A percentile compares a stretch with the other conserved stretches of the same genome.
Evolutionary conservation across 1,140 invertebrate species (phyloP).

Genomic region (Habropoda laboriosa): DNA sequence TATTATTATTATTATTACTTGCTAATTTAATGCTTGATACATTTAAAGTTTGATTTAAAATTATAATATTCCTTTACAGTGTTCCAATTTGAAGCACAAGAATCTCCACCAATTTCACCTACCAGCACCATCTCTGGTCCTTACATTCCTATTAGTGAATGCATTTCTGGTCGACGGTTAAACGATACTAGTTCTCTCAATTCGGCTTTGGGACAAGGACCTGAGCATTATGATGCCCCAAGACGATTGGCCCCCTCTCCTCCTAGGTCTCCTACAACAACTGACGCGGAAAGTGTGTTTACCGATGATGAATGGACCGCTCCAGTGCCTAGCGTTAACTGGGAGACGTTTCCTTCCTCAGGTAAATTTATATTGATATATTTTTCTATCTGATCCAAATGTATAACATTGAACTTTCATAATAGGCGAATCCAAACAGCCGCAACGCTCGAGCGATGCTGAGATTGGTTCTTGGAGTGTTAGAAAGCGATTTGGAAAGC

Average conservation of each 20-base stretch:
- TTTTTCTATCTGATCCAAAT: not conserved
- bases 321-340: conserved; percentile 80
- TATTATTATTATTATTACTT: not conserved
- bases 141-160: conserved; percentile 93
- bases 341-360: conserved; percentile 82
- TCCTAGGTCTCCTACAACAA: conserved; percentile 79
- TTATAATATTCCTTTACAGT: conserved; percentile 67
- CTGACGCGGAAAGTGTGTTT: conserved; percentile 79
- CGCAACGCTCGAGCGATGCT: conserved; percentile 83
- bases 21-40: not conserved
- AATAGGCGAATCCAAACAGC: conserved; percentile 76
- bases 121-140: conserved; percentile 85
- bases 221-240: conserved; percentile 79
- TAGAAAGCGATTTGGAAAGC: conserved; percentile 83
- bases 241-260: conserved; percentile 77
- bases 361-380: conserved; percentile 25
- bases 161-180: conserved; percentile 90
- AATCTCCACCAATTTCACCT: conserved; percentile 84
- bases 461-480: conserved; percentile 84
- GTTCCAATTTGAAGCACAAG: conserved; percentile 80
- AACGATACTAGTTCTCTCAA: conserved; percentile 78
- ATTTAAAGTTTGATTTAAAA: not conserved
- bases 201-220: conserved; percentile 72
- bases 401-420: conserved; percentile 1
- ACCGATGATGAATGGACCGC: conserved; percentile 74